Evolutionary conservation across 2,113 vertebrate genomes (phyloP).

Genomic region (Rutilus rutilus): DNA sequence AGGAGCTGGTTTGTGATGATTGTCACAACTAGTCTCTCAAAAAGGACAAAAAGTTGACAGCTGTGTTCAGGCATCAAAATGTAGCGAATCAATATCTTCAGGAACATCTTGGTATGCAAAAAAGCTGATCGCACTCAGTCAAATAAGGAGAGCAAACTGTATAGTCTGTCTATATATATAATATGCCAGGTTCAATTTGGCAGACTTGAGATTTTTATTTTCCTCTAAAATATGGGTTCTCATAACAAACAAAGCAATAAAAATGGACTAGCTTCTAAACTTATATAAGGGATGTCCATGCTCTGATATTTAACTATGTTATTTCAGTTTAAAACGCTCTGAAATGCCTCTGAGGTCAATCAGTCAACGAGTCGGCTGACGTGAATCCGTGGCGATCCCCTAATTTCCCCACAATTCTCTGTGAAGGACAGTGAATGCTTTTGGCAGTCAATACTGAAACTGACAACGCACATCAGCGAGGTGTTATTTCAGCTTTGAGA

Average conservation of each 20-base stretch:
- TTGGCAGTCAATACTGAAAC: constrained; percentile 14
- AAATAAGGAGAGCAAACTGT: background rate
- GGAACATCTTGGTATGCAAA: background rate
- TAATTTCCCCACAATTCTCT: background rate
- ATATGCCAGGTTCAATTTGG: background rate
- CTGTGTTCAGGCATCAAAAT: background rate
- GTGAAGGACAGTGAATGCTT: background rate
- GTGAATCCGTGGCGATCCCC: background rate
- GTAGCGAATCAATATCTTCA: background rate
- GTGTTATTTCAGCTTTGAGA: constrained; percentile 21
- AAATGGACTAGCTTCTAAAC: background rate
- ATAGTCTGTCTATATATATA: background rate
- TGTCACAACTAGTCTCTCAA: background rate
- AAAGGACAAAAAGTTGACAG: background rate
- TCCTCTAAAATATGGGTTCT: background rate
- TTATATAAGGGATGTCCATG: background rate
- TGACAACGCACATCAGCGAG: background rate
- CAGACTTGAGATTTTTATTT: background rate
- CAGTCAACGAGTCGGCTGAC: background rate
- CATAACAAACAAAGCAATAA: background rate
- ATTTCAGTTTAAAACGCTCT: background rate
- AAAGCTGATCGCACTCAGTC: background rate
- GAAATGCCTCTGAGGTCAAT: background rate
- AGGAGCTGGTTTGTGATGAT: background rate
- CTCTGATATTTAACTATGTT: background rate